Base-by-base conservation (phyloP, 1,140 invertebrate species). In the Drosophila subpulchrella region DNA sequence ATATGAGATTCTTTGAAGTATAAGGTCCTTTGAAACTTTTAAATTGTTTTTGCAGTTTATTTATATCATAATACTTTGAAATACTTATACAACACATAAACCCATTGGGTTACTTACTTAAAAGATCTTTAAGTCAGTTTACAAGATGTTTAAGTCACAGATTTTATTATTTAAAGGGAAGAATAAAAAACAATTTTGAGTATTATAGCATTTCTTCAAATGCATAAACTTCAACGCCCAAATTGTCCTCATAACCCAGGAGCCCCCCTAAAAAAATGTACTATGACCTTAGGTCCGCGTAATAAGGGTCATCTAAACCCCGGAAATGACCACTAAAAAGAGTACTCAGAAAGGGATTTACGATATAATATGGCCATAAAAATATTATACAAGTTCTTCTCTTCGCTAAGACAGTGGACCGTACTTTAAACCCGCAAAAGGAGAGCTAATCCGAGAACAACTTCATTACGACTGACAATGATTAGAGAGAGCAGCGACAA, bases 401-500 rank as follows among this genome's bases (percentile, higher is more conserved):
- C 20, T 2, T 27, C 27, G 13, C 17, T 34, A 32, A 38, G 32
- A 30, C 24, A 48, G 47, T 10, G 17, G 17, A 44, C 41, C 15
- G 12, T 6, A 30, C 30, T 15, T 41, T 68, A 68, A 68, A 68
- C 13, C 42, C 20, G 15, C 17, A 39, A 62, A 44, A 51, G 36
- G 15, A 61, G 62, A 63, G 24, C n/a, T 10, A 36, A 24, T 30
- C 32, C 46, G 36, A 70, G 68, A 72, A 72, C 68, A 72, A 72
- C 68, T 72, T 71, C 68, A 72, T 72, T 72, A 58, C 51, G 34
- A 12, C 44, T 71, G 59, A 75, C 70, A 75, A 75, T 75, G 72
- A 65, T 55, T 75, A 61, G 56, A 47, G 57, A 75, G 72, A 75
- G 71, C 71, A 75, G 59, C 72, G 72, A 75, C 71, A 75, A 75